These are phyloP conservation scores for Orius laevigatus DNA, from an alignment of 1,140 invertebrate species.

Conservation along the genomic window DNA sequence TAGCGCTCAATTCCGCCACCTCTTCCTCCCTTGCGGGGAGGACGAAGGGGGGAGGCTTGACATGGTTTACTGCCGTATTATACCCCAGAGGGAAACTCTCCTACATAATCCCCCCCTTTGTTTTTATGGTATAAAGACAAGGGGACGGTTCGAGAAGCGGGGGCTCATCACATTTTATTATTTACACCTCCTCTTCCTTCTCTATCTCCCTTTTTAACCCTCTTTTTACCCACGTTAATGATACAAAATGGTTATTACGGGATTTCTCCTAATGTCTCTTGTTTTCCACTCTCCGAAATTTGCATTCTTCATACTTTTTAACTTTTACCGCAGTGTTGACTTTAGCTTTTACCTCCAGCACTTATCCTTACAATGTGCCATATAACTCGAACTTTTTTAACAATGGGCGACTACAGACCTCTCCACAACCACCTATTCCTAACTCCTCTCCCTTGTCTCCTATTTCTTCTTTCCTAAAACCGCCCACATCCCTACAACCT, in stretches of 20 bases:
- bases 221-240: neutral
- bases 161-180: slow-evolving; percentile 8
- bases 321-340: neutral
- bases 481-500: no score
- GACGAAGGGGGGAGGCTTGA: neutral
- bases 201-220: no score
- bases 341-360: neutral
- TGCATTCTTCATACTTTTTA: slow-evolving; percentile 6
- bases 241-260: slow-evolving; percentile 5
- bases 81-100: slow-evolving; percentile 4
- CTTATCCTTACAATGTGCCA: no score
- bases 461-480: no score
- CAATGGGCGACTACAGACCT: no score
- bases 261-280: slow-evolving; percentile 6
- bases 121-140: slow-evolving; percentile 5
- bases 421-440: no score
- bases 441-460: no score
- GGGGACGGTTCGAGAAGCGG: neutral
- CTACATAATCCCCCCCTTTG: slow-evolving; percentile 7
- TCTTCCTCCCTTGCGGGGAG: neutral
- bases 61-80: slow-evolving; percentile 9
- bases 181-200: slow-evolving; percentile 1
- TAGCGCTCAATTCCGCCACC: slow-evolving; percentile 6
- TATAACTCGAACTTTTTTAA: no score
- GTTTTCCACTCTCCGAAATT: neutral